Base-by-base conservation (phyloP, 2,113 vertebrate species). In the Elephas maximus region DNA sequence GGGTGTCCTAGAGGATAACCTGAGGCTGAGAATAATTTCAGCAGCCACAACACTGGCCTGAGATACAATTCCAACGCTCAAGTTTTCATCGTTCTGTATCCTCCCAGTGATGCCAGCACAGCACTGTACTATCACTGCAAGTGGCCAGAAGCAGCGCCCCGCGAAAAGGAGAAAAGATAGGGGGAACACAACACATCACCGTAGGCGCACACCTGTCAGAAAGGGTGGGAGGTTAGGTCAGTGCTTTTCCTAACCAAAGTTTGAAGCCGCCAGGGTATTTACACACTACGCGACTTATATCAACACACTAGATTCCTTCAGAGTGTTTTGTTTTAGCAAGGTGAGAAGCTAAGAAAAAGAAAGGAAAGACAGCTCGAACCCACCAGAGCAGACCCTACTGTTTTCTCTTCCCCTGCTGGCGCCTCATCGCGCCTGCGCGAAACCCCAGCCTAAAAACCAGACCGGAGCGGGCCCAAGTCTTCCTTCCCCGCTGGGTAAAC, bases 281-380 rank as follows among this genome's bases (percentile, higher is more conserved):
- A 79, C 91, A 33, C 41, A 17, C 8, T 9, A 9, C 44, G 1
- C 5, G 12, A 33, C 24, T 51, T 44, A 20, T 0, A 67, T 14
- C 0, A 20, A 41, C 33, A 2, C 0, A 24, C 73, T 10, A 78
- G 8, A 53, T 10, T 12, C 69, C 28, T 53, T 24, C 33, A 6
- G 0, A 26, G 26, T 0, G 17, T 8, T 23, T 21, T 0, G 17
- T 18, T 14, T 33, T 2, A 41, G 10, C 65, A 0, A 2, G 1
- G 1, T 9, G 17, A 71, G 9, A 60, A 21, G 4, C 51, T 24
- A 30, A 18, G 69, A 69, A 28, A 69, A 33, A 33, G 67, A 48
- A 21, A 89, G 2, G 67, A 48, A 21, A 89, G 2, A 2, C 67
- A 14, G 8, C 1, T 41, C 2, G 2, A 17, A 3, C 21, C 8